Evolutionary conservation across 2,888 invertebrate species (phyloP), one percentile per base, ranked within the genome.

Genomic region (Stegana nigrithorax): DNA sequence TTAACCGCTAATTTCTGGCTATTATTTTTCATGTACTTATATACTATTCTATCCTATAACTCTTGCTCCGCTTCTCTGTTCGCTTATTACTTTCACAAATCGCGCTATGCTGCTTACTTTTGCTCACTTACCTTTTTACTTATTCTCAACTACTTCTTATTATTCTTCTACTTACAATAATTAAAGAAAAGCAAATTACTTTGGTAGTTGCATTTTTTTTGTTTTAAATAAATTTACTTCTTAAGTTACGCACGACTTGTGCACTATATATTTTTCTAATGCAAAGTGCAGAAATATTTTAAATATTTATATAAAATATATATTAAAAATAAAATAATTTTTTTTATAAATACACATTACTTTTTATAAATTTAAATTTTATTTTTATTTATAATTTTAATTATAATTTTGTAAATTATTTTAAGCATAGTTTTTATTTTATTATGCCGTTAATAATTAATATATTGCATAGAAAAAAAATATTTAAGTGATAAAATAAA

Each of bases 121-220:
- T n/a, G n/a, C n/a, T n/a, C n/a, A 45, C 57, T 57, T 47, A 44
- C 29, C 55, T 60, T 36, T 57, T 32, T n/a, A 45, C 23, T 32
- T 53, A 32, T 19, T 17, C 19, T 36, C 36, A 12, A 56, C 39
- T 36, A 4, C 21, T 39, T 12, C 23, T n/a, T 32, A 32, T 32
- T 32, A 32, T 12, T 4, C 32, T 32, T 12, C 32, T 32, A 12
- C 10, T n/a, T 32, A 32, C 32, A 2, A 32, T 2, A 2, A 44
- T 39, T 61, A 14, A 32, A 60, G 64, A 67, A 70, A 21, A 4
- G 25, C 26, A 10, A 26, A 25, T 25, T 12, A 26, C 51, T 39
- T 39, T 51, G 47, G 67, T 67, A 65, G 61, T n/a, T n/a, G n/a
- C 59, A 53, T 67, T 67, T 64, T 32, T 23, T 44, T 44, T 23